Base-by-base conservation (phyloP, 2,797 vertebrate species). In the Eulemur albifrons region DNA sequence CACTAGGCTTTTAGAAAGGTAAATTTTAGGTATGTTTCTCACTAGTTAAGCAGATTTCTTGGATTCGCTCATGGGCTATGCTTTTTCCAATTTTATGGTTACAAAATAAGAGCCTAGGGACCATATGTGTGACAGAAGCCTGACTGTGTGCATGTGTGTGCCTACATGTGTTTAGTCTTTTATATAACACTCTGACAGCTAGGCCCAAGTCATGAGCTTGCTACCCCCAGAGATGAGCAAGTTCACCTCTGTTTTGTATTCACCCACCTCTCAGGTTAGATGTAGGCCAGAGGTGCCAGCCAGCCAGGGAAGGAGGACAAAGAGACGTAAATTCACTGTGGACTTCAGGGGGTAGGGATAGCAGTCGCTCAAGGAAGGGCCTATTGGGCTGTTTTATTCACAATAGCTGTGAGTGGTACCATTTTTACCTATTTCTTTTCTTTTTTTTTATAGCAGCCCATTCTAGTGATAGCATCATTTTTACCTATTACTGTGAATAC, bases 41-140 rank as follows among this genome's bases (percentile, higher is more conserved):
- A 48, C 45, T n/a, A 61, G 27, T 43, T 73, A 84, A 80, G 48
- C 72, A 86, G 67, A 92, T 88, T 86, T 92, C 86, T 83, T 80
- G 50, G 30, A 65, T 35, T 63, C 72, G 50, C 18, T 94, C 32
- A n/a, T 27, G 45, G 38, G 4, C 77, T 94, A 0, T 72, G 65
- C 76, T 73, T 88, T 88, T 88, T 90, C 84, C 23, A 72, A 32
- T 73, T 70, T 69, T 30, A 77, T 72, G 17, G 13, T 61, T 43
- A 85, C 5, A 76, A 14, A 70, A 12, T 65, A 59, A 93, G 63
- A 93, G 40, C 88, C 59, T 30, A 5, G 67, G n/a, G 52, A 94
- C 72, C 38, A 8, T 65, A 50, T 54, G 8, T 54, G 30, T 67
- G 61, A 70, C 43, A 82, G 89, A 84, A 79, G 30, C 61, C 73